Base-by-base conservation (phyloP, 2,888 invertebrate species). In the Pristionchus fissidentatus region DNA sequence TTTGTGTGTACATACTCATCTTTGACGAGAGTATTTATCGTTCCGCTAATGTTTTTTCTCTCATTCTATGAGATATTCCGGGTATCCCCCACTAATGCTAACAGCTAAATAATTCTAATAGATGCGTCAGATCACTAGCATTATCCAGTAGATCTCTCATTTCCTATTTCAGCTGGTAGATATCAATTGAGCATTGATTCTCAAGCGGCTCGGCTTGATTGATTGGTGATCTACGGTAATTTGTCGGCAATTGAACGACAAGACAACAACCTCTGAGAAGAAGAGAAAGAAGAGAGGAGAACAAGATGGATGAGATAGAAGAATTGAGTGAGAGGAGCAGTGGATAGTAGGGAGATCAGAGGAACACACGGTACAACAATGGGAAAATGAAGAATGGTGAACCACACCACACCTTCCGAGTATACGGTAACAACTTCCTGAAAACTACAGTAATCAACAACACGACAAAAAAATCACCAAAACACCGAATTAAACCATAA, bases 171-270 rank as follows among this genome's bases (percentile, higher is more conserved):
- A n/a, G n/a, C n/a, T n/a, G n/a, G n/a, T n/a, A n/a, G n/a, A n/a
- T n/a, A n/a, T n/a, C n/a, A n/a, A n/a, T n/a, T n/a, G n/a, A n/a
- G n/a, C n/a, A n/a, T n/a, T n/a, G n/a, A n/a, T n/a, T n/a, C n/a
- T n/a, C n/a, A n/a, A n/a, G n/a, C n/a, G n/a, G n/a, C n/a, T n/a
- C 70, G n/a, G 2, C 57, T 41, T 79, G 79, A 79, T 55, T 52
- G 52, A 77, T 49, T 52, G 35, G 13, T 5, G 15, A 29, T 52
- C 55, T 49, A 52, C 55, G 77, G 77, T 77, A 52, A 52, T 52
- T 52, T 77, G 77, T 77, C 52, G 49, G 77, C n/a, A 38, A 52
- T 77, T 77, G 41, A 79, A 79, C 57, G 60, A 79, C 41, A 57
- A 57, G 79, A 79, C 79, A 60, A 43, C 41, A 55, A 60, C 62